Conservation (phyloP, 1,140 invertebrate species). For the Lethrus apterus region DNA sequence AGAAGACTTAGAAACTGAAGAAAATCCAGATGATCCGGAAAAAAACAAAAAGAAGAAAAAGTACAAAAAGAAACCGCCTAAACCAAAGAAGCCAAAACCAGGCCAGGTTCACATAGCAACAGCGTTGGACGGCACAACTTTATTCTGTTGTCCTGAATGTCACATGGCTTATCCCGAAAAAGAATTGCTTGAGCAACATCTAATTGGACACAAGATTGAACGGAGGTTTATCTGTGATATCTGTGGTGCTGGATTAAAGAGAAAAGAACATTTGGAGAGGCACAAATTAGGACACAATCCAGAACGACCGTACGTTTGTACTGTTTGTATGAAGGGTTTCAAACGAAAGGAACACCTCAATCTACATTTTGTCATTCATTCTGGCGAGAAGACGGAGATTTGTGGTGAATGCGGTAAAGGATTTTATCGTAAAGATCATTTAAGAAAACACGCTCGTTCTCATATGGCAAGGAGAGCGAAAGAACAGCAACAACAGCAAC, state of each 20-base stretch:
- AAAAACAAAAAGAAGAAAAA: conserved; percentile 68
- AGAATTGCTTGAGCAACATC: conserved; percentile 65
- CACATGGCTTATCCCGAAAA: conserved; percentile 72
- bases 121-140: conserved; percentile 59
- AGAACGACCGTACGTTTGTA: conserved; percentile 68
- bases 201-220: conserved; percentile 69
- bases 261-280: conserved; percentile 70
- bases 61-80: conserved; percentile 71
- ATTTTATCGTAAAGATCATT: conserved; percentile 77
- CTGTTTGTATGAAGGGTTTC: conserved; percentile 68
- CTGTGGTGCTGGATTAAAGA: conserved; percentile 61
- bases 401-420: conserved; percentile 61
- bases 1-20: conserved; percentile 24
- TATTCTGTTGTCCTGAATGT: conserved; percentile 73
- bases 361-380: conserved; percentile 72
- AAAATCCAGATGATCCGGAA: conserved; percentile 30
- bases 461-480: conserved; percentile 63
- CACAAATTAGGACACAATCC: conserved; percentile 74
- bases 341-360: conserved; percentile 75
- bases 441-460: conserved; percentile 67
- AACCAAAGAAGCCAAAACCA: conserved; percentile 61
- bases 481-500: conserved; percentile 48
- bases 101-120: conserved; percentile 60
- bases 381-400: conserved; percentile 70
- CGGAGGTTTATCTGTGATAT: conserved; percentile 56